These are phyloP conservation scores for Paradisaea rubra DNA, from an alignment of 2,113 vertebrate species.

Conservation along the genomic window DNA sequence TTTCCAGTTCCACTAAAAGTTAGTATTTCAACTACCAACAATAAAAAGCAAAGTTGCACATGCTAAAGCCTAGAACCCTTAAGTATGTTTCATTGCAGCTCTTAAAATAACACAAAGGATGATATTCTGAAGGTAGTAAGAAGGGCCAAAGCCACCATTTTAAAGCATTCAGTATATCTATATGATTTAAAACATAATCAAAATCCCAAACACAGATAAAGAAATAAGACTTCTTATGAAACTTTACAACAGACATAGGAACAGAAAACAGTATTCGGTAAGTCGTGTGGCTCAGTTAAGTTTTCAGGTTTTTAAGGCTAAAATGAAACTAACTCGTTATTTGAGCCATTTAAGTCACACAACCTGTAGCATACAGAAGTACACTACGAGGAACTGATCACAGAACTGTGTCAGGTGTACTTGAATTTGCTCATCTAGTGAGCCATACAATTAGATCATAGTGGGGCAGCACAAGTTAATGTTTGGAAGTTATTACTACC, in stretches of 20 bases:
- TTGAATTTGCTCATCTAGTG: not conserved
- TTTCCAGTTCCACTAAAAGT: not conserved
- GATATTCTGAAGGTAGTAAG: not conserved
- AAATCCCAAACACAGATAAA: not conserved
- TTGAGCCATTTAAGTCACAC: not conserved
- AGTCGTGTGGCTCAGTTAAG: not conserved
- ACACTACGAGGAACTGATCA: not conserved
- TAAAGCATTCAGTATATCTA: not conserved
- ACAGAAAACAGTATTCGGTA: not conserved
- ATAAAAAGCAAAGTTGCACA: not conserved
- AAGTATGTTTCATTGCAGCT: not conserved
- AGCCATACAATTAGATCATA: not conserved
- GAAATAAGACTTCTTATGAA: not conserved
- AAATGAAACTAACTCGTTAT: not conserved
- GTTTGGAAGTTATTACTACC: not conserved
- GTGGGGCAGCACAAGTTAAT: not conserved
- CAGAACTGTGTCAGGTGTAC: not conserved
- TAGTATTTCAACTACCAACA: not conserved
- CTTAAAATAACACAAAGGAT: not conserved
- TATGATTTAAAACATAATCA: not conserved
- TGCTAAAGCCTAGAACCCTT: not conserved
- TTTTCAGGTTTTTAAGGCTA: not conserved
- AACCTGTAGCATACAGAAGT: not conserved
- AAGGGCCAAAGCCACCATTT: not conserved
- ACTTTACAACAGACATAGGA: not conserved